These are phyloP conservation scores for Garrulus glandarius DNA, from an alignment of 2,797 vertebrate genomes.

Conservation along the genomic window DNA sequence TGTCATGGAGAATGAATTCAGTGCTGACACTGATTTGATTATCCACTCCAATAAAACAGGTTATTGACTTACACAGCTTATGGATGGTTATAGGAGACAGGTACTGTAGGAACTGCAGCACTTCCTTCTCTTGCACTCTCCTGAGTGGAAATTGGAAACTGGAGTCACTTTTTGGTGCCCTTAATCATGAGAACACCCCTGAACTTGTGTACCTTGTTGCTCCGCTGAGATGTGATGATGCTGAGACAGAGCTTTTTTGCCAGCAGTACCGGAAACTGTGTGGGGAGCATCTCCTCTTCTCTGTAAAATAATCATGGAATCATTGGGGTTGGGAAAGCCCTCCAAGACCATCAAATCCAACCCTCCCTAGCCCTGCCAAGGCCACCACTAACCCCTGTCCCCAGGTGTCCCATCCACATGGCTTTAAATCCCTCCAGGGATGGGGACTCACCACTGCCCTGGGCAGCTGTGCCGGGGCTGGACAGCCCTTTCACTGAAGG, in stretches of 20 bases:
- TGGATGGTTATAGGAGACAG: not conserved
- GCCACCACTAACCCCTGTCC: fast-evolving
- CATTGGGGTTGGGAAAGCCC: not conserved
- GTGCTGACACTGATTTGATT: not conserved
- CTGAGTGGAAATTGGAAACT: not conserved
- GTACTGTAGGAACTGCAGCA: not conserved
- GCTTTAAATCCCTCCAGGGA: not conserved
- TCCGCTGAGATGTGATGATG: not conserved
- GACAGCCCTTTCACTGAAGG: fast-evolving
- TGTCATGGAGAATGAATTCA: not conserved
- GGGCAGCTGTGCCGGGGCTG: not conserved
- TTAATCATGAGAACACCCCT: not conserved
- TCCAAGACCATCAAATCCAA: fast-evolving
- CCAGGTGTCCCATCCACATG: not conserved
- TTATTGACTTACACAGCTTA: not conserved
- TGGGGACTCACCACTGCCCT: not conserved
- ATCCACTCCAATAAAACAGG: not conserved
- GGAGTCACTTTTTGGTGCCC: not conserved
- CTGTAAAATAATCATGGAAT: not conserved
- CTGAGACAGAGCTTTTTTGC: not conserved
- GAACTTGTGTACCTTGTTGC: not conserved
- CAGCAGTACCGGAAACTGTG: fast-evolving
- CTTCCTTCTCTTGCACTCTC: not conserved
- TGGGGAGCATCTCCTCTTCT: not conserved
- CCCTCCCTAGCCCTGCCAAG: not conserved